Percentiles rank a stretch among this genome's conserved stretches.
phyloP scores from a whole-genome alignment of 37 sponge, comb jelly and placozoan species.

The Cliona cf. orientalis region DNA sequence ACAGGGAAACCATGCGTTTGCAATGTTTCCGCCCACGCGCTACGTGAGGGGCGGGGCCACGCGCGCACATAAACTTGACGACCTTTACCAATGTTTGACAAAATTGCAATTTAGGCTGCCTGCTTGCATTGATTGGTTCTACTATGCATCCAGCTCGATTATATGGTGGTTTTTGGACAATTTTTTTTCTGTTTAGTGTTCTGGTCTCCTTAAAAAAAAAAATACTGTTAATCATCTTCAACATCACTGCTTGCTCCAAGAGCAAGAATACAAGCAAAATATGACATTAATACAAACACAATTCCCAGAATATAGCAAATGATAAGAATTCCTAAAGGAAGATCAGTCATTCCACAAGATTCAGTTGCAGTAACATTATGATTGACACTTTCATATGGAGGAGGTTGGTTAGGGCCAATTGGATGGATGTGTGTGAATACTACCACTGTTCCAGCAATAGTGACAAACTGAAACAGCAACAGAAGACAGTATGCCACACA shows the following conservation, averaged over 20 bases:
- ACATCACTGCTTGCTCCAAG: conserved; percentile 62
- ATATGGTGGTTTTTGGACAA: too few species aligned
- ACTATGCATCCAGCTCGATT: too few species aligned
- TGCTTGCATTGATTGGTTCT: too few species aligned
- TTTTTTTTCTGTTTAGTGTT: too few species aligned
- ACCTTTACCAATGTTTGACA: too few species aligned
- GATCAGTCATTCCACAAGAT: conserved; percentile 32
- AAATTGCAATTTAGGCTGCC: too few species aligned
- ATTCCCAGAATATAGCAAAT: conserved; percentile 32
- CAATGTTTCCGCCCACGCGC: too few species aligned
- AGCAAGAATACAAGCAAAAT: conserved; percentile 39
- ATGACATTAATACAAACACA: conserved; percentile 39
- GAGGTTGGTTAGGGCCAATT: conserved; percentile 31
- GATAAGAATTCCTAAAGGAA: conserved; percentile 46
- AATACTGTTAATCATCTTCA: background rate
- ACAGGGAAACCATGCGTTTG: too few species aligned
- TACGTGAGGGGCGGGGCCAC: too few species aligned
- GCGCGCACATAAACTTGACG: too few species aligned
- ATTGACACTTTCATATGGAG: background rate
- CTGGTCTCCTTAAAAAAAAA: too few species aligned
- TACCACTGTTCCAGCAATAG: conserved; percentile 44
- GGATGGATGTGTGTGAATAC: conserved; percentile 46
- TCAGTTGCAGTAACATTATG: background rate
- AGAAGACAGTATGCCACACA: conserved; percentile 66
- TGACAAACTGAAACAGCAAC: conserved; percentile 37